These are phyloP conservation scores for Synergus umbraculus DNA, from an alignment of 2,888 invertebrate species.

Conservation along the genomic window DNA sequence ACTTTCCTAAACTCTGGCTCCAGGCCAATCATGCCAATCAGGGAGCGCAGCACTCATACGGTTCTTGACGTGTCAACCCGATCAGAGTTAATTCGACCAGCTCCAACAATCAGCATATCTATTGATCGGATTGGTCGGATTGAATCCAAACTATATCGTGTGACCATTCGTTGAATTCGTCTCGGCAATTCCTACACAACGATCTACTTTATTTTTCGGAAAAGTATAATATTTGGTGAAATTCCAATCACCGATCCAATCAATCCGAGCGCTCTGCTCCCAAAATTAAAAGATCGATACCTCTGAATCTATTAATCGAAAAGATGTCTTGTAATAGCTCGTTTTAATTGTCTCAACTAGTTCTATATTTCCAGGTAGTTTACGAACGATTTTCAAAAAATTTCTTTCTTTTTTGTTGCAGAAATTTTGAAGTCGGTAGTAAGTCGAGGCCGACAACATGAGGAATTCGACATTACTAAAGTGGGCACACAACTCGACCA, in stretches of 20 bases:
- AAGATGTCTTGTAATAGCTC: neutral
- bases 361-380: neutral
- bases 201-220: neutral
- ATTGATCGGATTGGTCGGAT: neutral
- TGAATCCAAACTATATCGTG: neutral
- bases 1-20: neutral
- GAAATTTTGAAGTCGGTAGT: slow-evolving; percentile 53
- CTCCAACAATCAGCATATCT: neutral
- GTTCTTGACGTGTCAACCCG: no score
- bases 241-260: no score
- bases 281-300: neutral
- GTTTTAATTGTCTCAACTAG: neutral
- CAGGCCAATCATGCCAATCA: no score
- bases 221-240: neutral
- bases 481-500: slow-evolving; percentile 80
- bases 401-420: slow-evolving; percentile 57
- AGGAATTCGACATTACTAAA: slow-evolving; percentile 80
- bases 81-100: neutral
- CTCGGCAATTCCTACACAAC: neutral
- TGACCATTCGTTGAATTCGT: neutral
- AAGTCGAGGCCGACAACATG: slow-evolving; percentile 71
- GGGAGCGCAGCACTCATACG: no score
- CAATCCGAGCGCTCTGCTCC: neutral
- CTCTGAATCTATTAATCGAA: neutral
- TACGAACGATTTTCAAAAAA: slow-evolving; percentile 10